Base-by-base conservation (phyloP, 2,888 invertebrate species). In the Itoplectis maculator region DNA sequence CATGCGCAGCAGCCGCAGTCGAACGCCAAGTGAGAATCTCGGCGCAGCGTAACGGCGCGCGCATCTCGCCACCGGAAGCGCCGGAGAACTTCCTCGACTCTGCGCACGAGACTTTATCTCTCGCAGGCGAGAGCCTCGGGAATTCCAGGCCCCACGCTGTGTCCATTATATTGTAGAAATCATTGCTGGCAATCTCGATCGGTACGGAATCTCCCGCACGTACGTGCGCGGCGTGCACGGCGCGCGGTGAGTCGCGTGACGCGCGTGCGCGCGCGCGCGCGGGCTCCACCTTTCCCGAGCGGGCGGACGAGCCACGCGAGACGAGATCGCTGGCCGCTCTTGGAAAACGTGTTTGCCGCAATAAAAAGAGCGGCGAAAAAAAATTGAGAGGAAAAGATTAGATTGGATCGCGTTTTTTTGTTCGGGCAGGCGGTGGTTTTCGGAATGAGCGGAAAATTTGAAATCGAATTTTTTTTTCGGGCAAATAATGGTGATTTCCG, bases 221-320 rank as follows among this genome's bases (percentile, higher is more conserved):
- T 5, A 5, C 29, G 29, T 5, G 29, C 29, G 29, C 29, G 29
- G n/a, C n/a, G n/a, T n/a, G n/a, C n/a, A n/a, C n/a, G n/a, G 37
- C n/a, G n/a, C n/a, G n/a, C n/a, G n/a, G n/a, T n/a, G 37, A 65
- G 65, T 78, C 51, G 70, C 78, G 78, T 72, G 78, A 77, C 20
- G 29, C 29, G 29, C 29, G 29, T 5, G 29, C 29, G 29, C 29
- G 29, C 29, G n/a, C n/a, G n/a, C n/a, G n/a, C n/a, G n/a, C n/a
- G n/a, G 37, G 29, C 5, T 15, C 3, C 7, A 68, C 7, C 20
- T 42, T 20, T 18, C 54, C 9, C 13, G 7, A 65, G 23, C 13
- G 20, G 13, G n/a, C n/a, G n/a, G n/a, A n/a, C n/a, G 42, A 42
- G 1, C 20, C 45, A 45, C n/a, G 42, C 63, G 63, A 23, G 29